Percentiles rank a stretch among this genome's conserved stretches.
Evolutionary conservation across 2,797 vertebrate species (phyloP).

Genomic region (Mastacembelus armatus): DNA sequence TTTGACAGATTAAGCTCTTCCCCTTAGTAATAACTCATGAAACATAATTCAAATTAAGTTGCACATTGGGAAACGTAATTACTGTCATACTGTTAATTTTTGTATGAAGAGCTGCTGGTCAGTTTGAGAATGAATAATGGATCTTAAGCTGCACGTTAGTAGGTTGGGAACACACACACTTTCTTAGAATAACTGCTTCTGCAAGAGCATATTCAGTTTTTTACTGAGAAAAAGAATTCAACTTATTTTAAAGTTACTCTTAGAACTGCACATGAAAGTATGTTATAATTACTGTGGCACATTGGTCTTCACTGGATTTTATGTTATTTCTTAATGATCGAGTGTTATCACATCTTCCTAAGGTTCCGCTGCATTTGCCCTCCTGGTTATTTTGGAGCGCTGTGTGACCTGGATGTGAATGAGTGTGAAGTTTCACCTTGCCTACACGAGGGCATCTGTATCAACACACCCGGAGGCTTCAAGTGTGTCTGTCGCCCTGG

Average conservation of each 20-base stretch:
- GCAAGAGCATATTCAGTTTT: neutral
- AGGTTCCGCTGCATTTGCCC: constrained; percentile 86
- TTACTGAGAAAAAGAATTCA: neutral
- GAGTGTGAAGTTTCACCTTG: constrained; percentile 88
- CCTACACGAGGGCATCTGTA: constrained; percentile 85
- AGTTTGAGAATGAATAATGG: constrained; percentile 8
- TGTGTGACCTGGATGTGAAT: constrained; percentile 88
- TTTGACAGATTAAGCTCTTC: constrained; percentile 44
- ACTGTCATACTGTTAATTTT: constrained; percentile 36
- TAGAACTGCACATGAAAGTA: neutral
- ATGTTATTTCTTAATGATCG: constrained; percentile 40
- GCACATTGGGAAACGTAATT: constrained; percentile 34
- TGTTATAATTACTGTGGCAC: neutral
- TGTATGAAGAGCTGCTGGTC: constrained; percentile 17
- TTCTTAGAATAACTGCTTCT: too few relatives aligned
- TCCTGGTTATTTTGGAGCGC: constrained; percentile 82
- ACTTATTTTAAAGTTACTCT: neutral
- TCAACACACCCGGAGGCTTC: constrained; percentile 85
- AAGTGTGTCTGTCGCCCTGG: constrained; percentile 83
- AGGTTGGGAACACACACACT: too few relatives aligned
- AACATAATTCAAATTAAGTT: constrained; percentile 52
- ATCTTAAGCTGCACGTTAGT: constrained; percentile 8
- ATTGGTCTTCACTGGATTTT: constrained; percentile 4
- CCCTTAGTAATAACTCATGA: constrained; percentile 49
- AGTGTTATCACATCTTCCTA: constrained; percentile 49